Evolutionary conservation across 2,113 vertebrate species (phyloP), one percentile per base, ranked within the genome.

Genomic region (Odobenus rosmarus): DNA sequence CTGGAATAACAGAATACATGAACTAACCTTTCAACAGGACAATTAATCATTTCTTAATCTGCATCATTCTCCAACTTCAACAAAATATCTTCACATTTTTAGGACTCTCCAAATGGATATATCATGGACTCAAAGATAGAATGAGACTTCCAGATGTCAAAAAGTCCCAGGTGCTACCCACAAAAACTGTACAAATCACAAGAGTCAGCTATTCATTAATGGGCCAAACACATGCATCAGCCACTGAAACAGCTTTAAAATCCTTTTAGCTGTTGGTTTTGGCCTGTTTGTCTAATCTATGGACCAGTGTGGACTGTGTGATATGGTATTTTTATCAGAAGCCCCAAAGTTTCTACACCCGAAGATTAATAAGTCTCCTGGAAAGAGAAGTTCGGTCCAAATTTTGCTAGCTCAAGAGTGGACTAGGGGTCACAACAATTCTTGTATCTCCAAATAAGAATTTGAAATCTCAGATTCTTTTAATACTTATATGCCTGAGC

Each of bases 21-120:
- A 95, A 91, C 83, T 71, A 82, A 82, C 6, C 10, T 79, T n/a
- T 46, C 33, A 81, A 77, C 7, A 77, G n/a, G n/a, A 80, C 11
- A 94, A 92, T 87, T 93, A 95, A 90, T 72, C 23, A 74, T 57
- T 81, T 76, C 83, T 77, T 92, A 76, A 81, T 83, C 53, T 82
- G 18, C 7, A 69, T 64, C 59, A 74, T 57, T 86, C 57, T 92
- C 9, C 33, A 87, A 51, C 69, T 69, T 89, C 72, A 76, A 42
- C 2, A 90, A 80, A 96, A 79, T 64, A 55, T n/a, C 26, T 64
- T 8, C 62, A 57, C 7, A 71, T 62, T 82, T 83, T 61, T 59
- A 67, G 53, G 7, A 84, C 24, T 85, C 61, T 96, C 57, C 80
- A 97, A 90, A 61, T 46, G 10, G 14, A 55, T 72, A 9, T 15